Percentiles rank a stretch among this genome's conserved stretches.
Evolutionary conservation across 2,113 vertebrate species (phyloP).

Genomic region (Casuarius casuarius): DNA sequence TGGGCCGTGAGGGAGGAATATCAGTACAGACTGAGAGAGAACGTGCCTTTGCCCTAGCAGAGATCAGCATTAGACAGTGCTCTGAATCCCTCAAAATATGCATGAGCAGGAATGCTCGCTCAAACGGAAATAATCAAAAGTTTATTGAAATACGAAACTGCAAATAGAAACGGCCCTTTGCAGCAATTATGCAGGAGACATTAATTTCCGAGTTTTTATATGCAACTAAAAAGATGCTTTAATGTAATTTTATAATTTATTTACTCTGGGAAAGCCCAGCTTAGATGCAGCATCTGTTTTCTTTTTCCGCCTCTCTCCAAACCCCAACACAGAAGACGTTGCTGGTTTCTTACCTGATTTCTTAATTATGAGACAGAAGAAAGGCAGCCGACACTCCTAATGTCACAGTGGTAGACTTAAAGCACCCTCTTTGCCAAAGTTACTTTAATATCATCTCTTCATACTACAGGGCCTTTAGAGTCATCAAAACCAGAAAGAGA

Average conservation of each 20-base stretch:
- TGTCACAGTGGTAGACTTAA: background rate
- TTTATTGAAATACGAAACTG: conserved; percentile 77
- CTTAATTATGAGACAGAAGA: background rate
- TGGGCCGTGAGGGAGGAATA: background rate
- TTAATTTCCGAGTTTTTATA: conserved; percentile 72
- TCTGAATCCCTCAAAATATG: conserved; percentile 24
- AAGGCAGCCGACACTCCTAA: background rate
- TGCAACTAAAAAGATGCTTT: conserved; percentile 71
- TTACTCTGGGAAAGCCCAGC: conserved; percentile 64
- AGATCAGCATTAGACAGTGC: background rate
- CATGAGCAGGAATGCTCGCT: conserved; percentile 48
- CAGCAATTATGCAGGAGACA: conserved; percentile 64
- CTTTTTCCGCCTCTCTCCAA: background rate
- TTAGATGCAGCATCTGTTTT: conserved; percentile 44
- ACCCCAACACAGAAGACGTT: background rate
- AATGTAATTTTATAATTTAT: conserved; percentile 74
- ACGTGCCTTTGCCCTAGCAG: background rate
- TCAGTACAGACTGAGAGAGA: background rate
- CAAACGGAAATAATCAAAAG: conserved; percentile 77
- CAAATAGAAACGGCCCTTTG: conserved; percentile 70
- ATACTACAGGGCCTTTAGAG: background rate
- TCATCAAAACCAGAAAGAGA: background rate
- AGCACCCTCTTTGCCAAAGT: background rate
- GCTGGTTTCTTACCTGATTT: background rate
- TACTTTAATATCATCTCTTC: background rate